These are phyloP conservation scores for Melospiza georgiana DNA, from an alignment of 2,113 vertebrate species.

Conservation along the genomic window DNA sequence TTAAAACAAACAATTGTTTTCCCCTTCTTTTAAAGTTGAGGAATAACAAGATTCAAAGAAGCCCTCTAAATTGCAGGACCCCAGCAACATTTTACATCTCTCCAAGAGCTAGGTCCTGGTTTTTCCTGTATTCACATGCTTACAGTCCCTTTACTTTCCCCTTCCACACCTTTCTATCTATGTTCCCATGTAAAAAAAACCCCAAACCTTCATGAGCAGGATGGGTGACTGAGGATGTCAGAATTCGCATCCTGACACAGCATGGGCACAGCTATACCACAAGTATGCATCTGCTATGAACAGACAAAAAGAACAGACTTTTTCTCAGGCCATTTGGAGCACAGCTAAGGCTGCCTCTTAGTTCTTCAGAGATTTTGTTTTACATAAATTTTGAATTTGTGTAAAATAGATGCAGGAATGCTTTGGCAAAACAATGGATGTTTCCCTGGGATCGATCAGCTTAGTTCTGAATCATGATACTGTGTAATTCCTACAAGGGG, in stretches of 20 bases:
- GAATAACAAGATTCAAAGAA: not conserved
- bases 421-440: fast-evolving
- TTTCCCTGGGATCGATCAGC: not conserved
- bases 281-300: not conserved
- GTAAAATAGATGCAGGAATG: not conserved
- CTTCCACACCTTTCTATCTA: not conserved
- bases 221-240: not conserved
- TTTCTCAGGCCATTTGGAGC: not conserved
- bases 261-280: not conserved
- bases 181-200: not conserved
- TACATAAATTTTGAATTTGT: not conserved
- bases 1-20: not conserved
- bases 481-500: not conserved
- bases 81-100: not conserved
- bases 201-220: not conserved
- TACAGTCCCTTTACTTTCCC: not conserved
- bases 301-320: not conserved
- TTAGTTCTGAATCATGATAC: not conserved
- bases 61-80: not conserved
- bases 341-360: not conserved
- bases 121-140: not conserved
- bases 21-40: not conserved
- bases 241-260: not conserved
- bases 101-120: not conserved
- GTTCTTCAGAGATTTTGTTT: not conserved